Conservation (phyloP, 2,113 vertebrate genomes). For the Cranoglanis bouderius region DNA sequence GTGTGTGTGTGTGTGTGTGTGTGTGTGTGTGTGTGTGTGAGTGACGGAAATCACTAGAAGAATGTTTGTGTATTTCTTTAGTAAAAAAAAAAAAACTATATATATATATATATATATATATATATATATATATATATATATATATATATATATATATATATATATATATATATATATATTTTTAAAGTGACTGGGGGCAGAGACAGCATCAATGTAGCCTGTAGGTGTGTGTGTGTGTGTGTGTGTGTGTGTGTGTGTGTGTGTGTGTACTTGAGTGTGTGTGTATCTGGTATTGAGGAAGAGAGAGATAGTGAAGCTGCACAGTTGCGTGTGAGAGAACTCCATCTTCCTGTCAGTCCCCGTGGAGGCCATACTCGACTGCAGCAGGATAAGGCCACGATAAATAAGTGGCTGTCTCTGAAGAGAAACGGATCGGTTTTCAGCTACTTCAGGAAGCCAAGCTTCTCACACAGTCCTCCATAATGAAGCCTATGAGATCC, state of each 20-base stretch:
- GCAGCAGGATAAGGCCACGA: conserved; percentile 48
- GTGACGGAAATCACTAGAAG: not conserved
- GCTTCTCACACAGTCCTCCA: conserved; percentile 15
- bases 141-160: too few species aligned
- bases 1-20: conserved; percentile 1
- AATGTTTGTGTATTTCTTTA: not conserved
- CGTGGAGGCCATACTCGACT: conserved; percentile 38
- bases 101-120: too few species aligned
- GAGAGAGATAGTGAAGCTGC: conserved; percentile 13
- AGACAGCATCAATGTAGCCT: not conserved
- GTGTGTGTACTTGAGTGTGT: not conserved
- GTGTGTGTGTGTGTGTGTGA: not conserved
- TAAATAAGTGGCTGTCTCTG: conserved; percentile 53
- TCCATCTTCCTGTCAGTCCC: conserved; percentile 46
- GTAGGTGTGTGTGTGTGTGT: not conserved
- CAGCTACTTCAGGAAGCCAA: conserved; percentile 26
- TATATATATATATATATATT: too few species aligned
- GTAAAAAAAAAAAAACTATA: not conserved
- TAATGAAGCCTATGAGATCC: conserved; percentile 43
- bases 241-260: not conserved
- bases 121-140: too few species aligned
- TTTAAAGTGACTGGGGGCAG: not conserved
- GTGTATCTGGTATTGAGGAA: conserved; percentile 4
- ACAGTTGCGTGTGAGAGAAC: conserved; percentile 27
- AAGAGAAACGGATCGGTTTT: conserved; percentile 37